phyloP scores from a whole-genome alignment of 2,113 vertebrate species.

The Aspiorhynchus laticeps region DNA sequence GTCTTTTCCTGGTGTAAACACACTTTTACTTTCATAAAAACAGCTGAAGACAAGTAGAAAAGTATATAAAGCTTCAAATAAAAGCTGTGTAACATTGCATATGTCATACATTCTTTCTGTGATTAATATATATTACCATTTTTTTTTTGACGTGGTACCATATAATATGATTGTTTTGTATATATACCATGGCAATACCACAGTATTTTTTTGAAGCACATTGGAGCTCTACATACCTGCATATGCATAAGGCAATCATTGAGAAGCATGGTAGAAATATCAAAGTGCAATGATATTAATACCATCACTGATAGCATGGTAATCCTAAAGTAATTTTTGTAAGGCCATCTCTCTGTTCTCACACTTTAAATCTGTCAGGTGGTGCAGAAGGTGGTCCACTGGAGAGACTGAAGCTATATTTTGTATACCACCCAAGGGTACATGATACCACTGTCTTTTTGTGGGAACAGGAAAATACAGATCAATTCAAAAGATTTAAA shows the following conservation, averaged over 20 bases:
- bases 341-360: slow-evolving; percentile 29
- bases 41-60: neutral
- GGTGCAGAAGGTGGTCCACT: slow-evolving; percentile 13
- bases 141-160: neutral
- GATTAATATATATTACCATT: neutral
- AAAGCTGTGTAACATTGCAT: neutral
- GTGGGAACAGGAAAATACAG: slow-evolving; percentile 48
- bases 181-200: neutral
- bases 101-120: neutral
- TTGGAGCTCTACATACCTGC: neutral
- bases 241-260: neutral
- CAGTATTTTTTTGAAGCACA: neutral
- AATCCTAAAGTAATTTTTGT: slow-evolving; percentile 20
- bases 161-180: neutral
- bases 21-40: slow-evolving; percentile 4
- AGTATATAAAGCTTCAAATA: neutral
- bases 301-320: neutral
- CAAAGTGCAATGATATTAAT: neutral
- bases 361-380: slow-evolving; percentile 37
- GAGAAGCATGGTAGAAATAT: neutral
- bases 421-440: slow-evolving; percentile 51
- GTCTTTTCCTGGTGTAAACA: slow-evolving; percentile 28
- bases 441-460: slow-evolving; percentile 51
- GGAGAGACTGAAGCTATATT: slow-evolving; percentile 42
- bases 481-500: slow-evolving; percentile 22